A percentile compares a stretch with the other conserved stretches of the same genome.
Evolutionary conservation across 2,797 vertebrate species (phyloP).

Genomic region (Hippoglossus hippoglossus): DNA sequence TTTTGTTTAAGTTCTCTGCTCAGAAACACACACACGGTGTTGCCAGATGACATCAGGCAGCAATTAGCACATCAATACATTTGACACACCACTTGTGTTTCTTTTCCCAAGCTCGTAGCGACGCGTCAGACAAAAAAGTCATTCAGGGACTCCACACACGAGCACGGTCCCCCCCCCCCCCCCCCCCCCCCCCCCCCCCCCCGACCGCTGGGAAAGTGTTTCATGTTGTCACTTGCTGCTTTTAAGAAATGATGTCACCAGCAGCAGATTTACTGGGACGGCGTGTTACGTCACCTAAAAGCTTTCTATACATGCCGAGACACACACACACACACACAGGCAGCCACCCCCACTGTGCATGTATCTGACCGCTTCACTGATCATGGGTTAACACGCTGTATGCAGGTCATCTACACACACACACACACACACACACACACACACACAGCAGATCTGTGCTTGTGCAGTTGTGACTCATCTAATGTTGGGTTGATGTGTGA

Average conservation of each 20-base stretch:
- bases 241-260: conserved; percentile 51
- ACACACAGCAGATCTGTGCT: conserved; percentile 5
- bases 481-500: conserved; percentile 53
- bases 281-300: conserved; percentile 50
- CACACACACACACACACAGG: neutral
- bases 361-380: conserved; percentile 11
- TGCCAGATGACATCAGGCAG: conserved; percentile 62
- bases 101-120: conserved; percentile 56
- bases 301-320: conserved; percentile 29
- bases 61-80: conserved; percentile 71
- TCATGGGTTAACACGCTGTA: conserved; percentile 20
- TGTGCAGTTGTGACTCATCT: conserved; percentile 48
- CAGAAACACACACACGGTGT: neutral
- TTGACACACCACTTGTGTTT: conserved; percentile 54
- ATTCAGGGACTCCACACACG: conserved; percentile 27
- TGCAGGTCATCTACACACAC: conserved; percentile 17
- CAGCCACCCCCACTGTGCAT: conserved; percentile 11
- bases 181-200: neutral
- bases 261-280: conserved; percentile 22
- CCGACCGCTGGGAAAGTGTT: conserved; percentile 14
- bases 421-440: neutral
- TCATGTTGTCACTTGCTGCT: conserved; percentile 27
- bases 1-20: neutral
- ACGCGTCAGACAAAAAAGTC: conserved; percentile 32
- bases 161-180: neutral